phyloP scores from a whole-genome alignment of 2,113 vertebrate species.

The Notothenia rossii region DNA sequence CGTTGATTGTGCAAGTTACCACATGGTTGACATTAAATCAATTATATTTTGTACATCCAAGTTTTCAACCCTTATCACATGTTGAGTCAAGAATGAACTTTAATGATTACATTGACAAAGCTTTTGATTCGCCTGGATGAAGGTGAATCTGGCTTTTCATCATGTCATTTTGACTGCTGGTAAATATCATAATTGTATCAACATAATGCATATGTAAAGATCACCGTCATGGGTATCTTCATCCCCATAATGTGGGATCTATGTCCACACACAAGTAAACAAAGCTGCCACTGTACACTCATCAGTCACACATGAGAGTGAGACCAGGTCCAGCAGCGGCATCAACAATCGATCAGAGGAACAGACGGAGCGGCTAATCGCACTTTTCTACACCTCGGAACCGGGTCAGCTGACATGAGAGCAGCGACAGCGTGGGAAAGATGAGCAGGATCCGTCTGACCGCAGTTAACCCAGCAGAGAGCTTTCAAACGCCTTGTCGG shows the following conservation, averaged over 20 bases:
- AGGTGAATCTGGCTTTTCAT: background rate
- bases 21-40: too few species aligned
- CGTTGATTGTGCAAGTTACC: too few species aligned
- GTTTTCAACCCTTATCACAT: too few species aligned
- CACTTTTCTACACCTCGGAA: conserved; percentile 29
- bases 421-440: conserved; percentile 61
- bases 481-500: conserved; percentile 4
- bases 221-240: too few species aligned
- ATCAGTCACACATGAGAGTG: conserved; percentile 20
- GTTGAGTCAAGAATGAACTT: too few species aligned
- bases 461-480: conserved; percentile 25
- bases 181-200: background rate
- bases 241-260: background rate
- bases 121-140: background rate
- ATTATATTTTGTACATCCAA: too few species aligned
- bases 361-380: conserved; percentile 36
- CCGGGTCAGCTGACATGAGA: conserved; percentile 56
- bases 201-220: background rate
- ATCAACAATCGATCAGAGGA: conserved; percentile 25
- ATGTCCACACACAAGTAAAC: background rate
- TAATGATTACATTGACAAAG: too few species aligned
- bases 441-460: conserved; percentile 28
- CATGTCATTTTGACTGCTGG: too few species aligned
- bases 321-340: conserved; percentile 14
- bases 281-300: background rate